Evolutionary conservation across 1,140 invertebrate genomes (phyloP).

Genomic region (Teleogryllus occipitalis): DNA sequence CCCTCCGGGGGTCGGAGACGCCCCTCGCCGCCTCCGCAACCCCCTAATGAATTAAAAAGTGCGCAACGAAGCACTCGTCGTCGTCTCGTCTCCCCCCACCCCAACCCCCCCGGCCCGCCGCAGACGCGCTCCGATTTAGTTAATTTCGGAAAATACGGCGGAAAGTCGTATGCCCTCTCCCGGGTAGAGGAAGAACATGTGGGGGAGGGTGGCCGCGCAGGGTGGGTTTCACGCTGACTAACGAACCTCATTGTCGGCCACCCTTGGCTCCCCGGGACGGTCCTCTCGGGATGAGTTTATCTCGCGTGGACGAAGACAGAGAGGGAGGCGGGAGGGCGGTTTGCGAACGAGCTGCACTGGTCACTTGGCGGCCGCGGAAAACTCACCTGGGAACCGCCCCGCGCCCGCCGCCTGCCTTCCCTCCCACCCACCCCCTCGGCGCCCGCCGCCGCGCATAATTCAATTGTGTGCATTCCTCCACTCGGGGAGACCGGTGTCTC

Average conservation of each 20-base stretch:
- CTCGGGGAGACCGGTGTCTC: neutral
- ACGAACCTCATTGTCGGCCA: neutral
- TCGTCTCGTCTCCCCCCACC: neutral
- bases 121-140: neutral
- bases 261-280: neutral
- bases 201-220: too few species aligned
- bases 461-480: neutral
- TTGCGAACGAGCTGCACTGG: neutral
- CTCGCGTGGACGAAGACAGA: neutral
- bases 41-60: neutral
- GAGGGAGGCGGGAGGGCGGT: neutral
- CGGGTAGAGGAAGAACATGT: too few species aligned
- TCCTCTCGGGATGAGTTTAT: neutral
- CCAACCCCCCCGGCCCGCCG: too few species aligned
- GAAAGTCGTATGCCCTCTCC: neutral
- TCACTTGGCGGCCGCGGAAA: too few species aligned
- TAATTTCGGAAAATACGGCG: neutral
- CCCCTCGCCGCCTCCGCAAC: too few species aligned
- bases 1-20: too few species aligned
- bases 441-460: neutral
- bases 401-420: too few species aligned
- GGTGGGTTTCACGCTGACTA: neutral
- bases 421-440: too few species aligned
- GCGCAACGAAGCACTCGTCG: neutral
- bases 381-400: too few species aligned